Evolutionary conservation across 2,797 vertebrate species (phyloP).

Genomic region (Momotus momota): DNA sequence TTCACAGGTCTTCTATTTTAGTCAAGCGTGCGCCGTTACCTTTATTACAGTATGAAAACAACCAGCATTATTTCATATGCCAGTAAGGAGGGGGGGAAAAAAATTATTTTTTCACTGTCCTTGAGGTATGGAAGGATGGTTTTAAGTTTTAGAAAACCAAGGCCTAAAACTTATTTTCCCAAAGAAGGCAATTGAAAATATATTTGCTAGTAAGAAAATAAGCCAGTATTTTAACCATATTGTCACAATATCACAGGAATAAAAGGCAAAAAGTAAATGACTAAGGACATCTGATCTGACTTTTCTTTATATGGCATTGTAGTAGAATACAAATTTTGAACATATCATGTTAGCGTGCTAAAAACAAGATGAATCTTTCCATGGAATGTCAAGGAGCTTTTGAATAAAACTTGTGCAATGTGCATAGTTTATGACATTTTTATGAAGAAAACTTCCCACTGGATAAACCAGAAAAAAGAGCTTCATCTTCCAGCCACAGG

Average conservation of each 20-base stretch:
- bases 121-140: neutral
- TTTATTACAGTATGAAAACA: neutral
- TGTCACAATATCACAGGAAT: neutral
- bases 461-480: neutral
- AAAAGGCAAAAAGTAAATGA: neutral
- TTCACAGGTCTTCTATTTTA: neutral
- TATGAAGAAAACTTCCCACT: neutral
- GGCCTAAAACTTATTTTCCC: neutral
- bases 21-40: neutral
- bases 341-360: neutral
- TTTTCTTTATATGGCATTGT: neutral
- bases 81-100: neutral
- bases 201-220: neutral
- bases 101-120: rapidly evolving
- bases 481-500: neutral
- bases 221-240: neutral
- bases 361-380: neutral
- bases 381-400: neutral
- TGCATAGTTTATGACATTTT: neutral
- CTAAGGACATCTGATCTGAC: neutral
- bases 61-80: neutral
- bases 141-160: neutral
- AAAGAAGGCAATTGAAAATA: neutral
- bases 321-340: neutral
- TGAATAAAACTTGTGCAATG: neutral